phyloP scores from a whole-genome alignment of 2,113 vertebrate genomes.

The Apodemus speciosus region DNA sequence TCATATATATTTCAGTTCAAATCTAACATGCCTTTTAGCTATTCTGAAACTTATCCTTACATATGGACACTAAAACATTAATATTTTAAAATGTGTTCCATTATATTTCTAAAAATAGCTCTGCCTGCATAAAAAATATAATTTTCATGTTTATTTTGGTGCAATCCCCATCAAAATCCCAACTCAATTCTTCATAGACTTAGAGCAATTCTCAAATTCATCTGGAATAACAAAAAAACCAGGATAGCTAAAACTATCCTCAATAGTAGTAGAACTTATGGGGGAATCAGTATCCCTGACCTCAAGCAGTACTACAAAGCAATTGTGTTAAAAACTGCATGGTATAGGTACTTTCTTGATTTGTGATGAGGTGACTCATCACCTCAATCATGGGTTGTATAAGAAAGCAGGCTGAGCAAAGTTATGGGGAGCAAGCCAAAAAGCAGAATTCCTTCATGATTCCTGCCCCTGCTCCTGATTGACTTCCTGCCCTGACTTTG shows the following conservation, averaged over 20 bases:
- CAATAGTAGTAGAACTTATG: too few species aligned
- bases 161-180: too few species aligned
- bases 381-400: neutral
- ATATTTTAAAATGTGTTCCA: slow-evolving; percentile 26
- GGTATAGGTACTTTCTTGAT: neutral
- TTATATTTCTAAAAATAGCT: slow-evolving; percentile 53
- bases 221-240: too few species aligned
- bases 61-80: slow-evolving; percentile 37
- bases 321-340: too few species aligned
- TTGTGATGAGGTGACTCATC: neutral
- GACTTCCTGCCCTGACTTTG: neutral
- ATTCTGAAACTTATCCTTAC: slow-evolving; percentile 54
- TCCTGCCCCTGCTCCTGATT: neutral
- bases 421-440: neutral
- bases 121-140: slow-evolving; percentile 59
- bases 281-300: too few species aligned
- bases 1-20: neutral
- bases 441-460: neutral
- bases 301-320: too few species aligned
- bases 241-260: too few species aligned
- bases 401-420: neutral
- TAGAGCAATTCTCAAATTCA: too few species aligned
- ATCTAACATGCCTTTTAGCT: neutral
- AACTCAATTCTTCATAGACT: too few species aligned
- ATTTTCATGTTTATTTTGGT: slow-evolving; percentile 68